Conservation (phyloP, 2,888 invertebrate genomes). For the Brachypalpus laphriformis region DNA sequence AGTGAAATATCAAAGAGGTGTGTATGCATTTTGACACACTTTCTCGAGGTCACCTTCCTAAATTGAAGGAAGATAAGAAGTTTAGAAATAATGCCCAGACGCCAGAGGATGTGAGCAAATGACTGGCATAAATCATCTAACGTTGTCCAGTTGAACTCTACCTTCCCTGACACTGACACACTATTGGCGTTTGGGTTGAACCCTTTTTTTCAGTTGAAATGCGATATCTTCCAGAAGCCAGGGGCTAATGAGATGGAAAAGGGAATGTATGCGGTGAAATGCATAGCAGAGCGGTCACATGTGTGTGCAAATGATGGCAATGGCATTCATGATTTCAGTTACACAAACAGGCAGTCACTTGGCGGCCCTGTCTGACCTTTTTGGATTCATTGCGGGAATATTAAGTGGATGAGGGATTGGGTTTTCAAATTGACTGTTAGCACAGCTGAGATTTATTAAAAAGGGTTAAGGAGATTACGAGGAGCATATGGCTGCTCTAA, state of each 20-base stretch:
- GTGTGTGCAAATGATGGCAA: constrained; percentile 57
- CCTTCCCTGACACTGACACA: constrained; percentile 25
- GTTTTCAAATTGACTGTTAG: constrained; percentile 2
- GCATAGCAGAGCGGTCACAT: constrained; percentile 27
- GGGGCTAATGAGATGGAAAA: constrained; percentile 68
- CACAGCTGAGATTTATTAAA: constrained; percentile 53
- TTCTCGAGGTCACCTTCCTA: background rate
- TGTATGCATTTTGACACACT: constrained; percentile 12
- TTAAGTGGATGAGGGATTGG: constrained; percentile 24
- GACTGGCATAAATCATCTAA: constrained; percentile 51
- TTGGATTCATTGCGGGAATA: background rate
- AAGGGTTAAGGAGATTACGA: background rate
- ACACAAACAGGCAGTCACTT: constrained; percentile 2
- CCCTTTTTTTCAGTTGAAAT: constrained; percentile 59
- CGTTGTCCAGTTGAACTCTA: constrained; percentile 9
- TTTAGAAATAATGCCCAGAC: constrained; percentile 3
- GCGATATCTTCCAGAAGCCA: constrained; percentile 67
- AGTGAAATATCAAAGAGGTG: constrained; percentile 23
- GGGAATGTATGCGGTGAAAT: constrained; percentile 69
- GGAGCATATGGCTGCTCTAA: background rate
- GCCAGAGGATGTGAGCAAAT: constrained; percentile 22
- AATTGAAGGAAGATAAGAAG: constrained; percentile 18
- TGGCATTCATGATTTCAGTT: background rate
- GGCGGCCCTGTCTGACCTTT: constrained; percentile 45
- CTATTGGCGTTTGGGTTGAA: constrained; percentile 22